Evolutionary conservation across 2,888 invertebrate species (phyloP).

Genomic region (Ophion obscuratus): DNA sequence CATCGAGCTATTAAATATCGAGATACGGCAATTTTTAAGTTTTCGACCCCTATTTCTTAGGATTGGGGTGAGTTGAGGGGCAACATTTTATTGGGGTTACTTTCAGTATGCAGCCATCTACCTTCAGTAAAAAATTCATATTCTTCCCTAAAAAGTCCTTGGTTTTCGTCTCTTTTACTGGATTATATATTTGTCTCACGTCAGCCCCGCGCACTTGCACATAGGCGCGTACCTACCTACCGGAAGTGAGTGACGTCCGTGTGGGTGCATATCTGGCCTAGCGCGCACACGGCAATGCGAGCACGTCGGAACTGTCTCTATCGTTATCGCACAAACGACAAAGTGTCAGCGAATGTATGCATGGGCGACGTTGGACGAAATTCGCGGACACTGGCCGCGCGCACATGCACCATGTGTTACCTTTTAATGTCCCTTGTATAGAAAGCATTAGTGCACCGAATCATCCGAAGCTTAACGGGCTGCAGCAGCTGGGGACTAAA

Average conservation of each 20-base stretch:
- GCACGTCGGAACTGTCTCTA: neutral
- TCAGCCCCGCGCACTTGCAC: neutral
- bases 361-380: neutral
- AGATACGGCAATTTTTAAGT: no score
- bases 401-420: constrained; percentile 13
- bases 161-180: no score
- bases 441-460: neutral
- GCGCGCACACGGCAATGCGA: neutral
- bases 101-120: no score
- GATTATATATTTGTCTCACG: neutral
- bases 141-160: no score
- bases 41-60: no score
- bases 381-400: constrained; percentile 1
- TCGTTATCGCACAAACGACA: constrained; percentile 45
- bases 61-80: no score
- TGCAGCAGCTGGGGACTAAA: neutral
- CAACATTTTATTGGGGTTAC: no score
- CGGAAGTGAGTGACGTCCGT: neutral
- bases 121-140: no score
- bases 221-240: neutral
- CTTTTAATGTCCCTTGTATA: constrained; percentile 13
- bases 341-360: constrained; percentile 4
- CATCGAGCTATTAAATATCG: no score
- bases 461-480: neutral
- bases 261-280: neutral